These are phyloP conservation scores for Lissonota sp. DNA, from an alignment of 2,888 invertebrate genomes.

Conservation along the genomic window DNA sequence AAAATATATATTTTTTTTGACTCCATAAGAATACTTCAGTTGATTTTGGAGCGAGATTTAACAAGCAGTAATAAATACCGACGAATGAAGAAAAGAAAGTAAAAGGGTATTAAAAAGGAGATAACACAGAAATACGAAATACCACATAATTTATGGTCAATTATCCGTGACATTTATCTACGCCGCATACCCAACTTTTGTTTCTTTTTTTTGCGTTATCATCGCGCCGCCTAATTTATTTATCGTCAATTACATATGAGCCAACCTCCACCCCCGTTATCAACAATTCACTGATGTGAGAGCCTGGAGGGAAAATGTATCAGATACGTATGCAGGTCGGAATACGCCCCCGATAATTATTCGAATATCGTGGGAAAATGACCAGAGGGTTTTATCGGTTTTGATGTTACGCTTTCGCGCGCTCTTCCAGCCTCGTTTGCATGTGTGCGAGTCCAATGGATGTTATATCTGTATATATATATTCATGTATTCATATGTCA, in stretches of 20 bases:
- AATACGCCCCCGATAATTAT: constrained; percentile 54
- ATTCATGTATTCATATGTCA: constrained; percentile 5
- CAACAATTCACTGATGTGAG: constrained; percentile 35
- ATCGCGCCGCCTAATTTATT: constrained; percentile 3
- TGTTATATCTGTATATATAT: too few relatives aligned
- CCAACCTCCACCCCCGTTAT: background rate
- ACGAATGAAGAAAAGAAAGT: too few relatives aligned
- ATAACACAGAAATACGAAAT: too few relatives aligned
- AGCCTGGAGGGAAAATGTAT: constrained; percentile 39
- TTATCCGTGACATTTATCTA: background rate
- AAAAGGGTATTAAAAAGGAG: too few relatives aligned
- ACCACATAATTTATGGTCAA: background rate
- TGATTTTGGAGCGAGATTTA: too few relatives aligned
- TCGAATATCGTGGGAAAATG: constrained; percentile 54
- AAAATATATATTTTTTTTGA: too few relatives aligned
- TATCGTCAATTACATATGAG: constrained; percentile 16
- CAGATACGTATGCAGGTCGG: constrained; percentile 33
- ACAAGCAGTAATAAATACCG: too few relatives aligned
- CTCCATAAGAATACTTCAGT: too few relatives aligned
- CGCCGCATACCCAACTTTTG: background rate
- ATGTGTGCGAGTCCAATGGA: constrained; percentile 2
- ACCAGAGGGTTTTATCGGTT: constrained; percentile 47
- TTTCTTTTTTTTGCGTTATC: background rate
- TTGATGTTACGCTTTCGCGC: background rate
- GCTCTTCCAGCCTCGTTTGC: constrained; percentile 1